These are phyloP conservation scores for Vulpes ferrilata DNA, from an alignment of 2,113 vertebrate species.

Conservation along the genomic window DNA sequence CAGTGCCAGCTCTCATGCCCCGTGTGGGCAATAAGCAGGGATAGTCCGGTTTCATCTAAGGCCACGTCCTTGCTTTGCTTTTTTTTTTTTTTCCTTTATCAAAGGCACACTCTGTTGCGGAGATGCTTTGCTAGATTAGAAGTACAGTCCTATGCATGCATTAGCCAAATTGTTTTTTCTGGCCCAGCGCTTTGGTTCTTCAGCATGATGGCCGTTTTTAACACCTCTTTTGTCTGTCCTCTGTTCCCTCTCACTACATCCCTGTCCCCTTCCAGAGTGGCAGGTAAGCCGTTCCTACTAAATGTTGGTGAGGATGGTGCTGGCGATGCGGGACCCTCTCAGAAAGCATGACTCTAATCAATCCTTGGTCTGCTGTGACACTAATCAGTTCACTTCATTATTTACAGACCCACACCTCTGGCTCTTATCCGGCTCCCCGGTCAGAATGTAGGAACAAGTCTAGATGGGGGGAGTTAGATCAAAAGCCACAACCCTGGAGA, in stretches of 20 bases:
- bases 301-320: neutral
- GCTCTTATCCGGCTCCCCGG: neutral
- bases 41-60: neutral
- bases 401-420: neutral
- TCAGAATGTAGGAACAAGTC: neutral
- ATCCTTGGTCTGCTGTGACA: neutral
- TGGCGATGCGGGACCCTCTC: neutral
- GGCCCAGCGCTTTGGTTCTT: constrained; percentile 27
- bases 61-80: neutral
- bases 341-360: neutral
- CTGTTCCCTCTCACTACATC: neutral
- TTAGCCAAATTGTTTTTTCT: constrained; percentile 48
- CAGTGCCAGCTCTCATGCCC: neutral
- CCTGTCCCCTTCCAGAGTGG: neutral
- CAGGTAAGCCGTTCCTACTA: neutral
- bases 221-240: neutral
- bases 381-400: neutral
- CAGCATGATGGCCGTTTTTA: neutral
- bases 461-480: neutral
- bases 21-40: neutral
- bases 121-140: constrained; percentile 25
- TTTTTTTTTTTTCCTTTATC: constrained; percentile 24
- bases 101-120: constrained; percentile 64
- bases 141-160: neutral
- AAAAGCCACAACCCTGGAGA: constrained; percentile 20